Evolutionary conservation across 2,113 vertebrate genomes (phyloP), one percentile per base, ranked within the genome.

Genomic region (Sebastes fasciatus): DNA sequence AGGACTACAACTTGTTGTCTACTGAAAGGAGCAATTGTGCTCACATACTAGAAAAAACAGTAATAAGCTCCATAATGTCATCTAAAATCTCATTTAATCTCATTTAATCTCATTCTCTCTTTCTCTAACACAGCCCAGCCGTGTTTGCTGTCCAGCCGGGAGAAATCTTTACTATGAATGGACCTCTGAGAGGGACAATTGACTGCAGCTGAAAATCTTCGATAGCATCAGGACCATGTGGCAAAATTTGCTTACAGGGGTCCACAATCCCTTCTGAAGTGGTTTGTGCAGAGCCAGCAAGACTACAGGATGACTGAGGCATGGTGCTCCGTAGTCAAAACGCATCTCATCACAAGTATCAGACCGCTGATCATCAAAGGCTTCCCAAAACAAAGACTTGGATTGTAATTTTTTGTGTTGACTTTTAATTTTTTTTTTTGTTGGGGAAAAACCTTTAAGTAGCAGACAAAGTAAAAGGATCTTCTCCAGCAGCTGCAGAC

Each of bases 341-440:
- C 26, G 0, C 60, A 75, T 58, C 51, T 43, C 10, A 78, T 69
- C 5, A 49, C 9, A 77, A 74, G 21, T 2, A 85, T 79, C 46
- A 74, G 79, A 85, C 84, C 5, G 9, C 77, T 51, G 14, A 49
- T 81, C 51, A 54, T 75, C 77, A 68, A 66, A 87, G 82, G 63
- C 34, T 79, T 75, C 3, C 80, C 64, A 54, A 83, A 66, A 69
- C 77, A n/a, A 81, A 89, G 78, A 87, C 83, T 84, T 77, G 83
- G 80, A 89, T 80, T 90, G 12, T 84, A 84, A 90, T 55, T 67
- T 60, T 55, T 55, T 76, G 26, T 63, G 26, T 46, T 42, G 0
- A 16, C 11, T 54, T 73, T 5, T 10, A 5, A 1, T 23, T 26
- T 40, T 65, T n/a, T 52, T 16, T 6, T 51, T 76, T 48, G 48